Conservation (phyloP, 2,797 vertebrate species). For the Sciaenops ocellatus region DNA sequence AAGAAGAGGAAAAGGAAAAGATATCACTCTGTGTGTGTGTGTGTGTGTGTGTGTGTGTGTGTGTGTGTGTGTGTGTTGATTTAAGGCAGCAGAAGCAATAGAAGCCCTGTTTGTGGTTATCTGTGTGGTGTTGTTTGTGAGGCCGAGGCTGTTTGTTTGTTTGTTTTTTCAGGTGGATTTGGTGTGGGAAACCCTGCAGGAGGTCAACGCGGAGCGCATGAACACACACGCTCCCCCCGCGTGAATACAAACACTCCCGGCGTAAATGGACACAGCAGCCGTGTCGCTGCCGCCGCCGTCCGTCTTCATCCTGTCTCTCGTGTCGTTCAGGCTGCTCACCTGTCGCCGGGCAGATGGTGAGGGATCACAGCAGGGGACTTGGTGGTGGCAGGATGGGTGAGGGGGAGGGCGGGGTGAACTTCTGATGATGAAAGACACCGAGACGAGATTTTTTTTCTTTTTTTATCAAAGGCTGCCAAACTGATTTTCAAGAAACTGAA, state of each 20-base stretch:
- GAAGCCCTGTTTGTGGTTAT: slow-evolving; percentile 39
- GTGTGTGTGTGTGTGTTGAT: slow-evolving; percentile 47
- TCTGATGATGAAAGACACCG: slow-evolving; percentile 20
- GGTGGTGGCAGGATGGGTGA: background rate
- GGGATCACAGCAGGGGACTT: slow-evolving; percentile 34
- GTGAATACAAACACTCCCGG: slow-evolving; percentile 37
- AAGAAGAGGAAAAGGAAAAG: background rate
- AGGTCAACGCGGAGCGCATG: slow-evolving; percentile 1
- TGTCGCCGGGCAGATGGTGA: slow-evolving; percentile 42
- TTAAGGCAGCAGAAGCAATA: slow-evolving; percentile 41
- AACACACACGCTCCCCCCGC: slow-evolving; percentile 34
- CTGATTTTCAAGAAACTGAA: background rate
- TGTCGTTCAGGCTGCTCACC: slow-evolving; percentile 36
- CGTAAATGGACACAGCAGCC: slow-evolving; percentile 3
- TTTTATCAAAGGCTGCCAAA: background rate
- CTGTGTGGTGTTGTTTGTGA: slow-evolving; percentile 58
- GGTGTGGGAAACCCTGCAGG: slow-evolving; percentile 52
- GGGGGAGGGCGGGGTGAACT: background rate
- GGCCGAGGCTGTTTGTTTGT: slow-evolving; percentile 54
- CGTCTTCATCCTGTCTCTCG: slow-evolving; percentile 21
- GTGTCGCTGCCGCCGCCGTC: slow-evolving; percentile 24
- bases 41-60: slow-evolving; percentile 37
- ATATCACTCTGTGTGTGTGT: background rate
- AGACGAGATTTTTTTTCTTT: background rate
- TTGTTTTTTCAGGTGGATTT: slow-evolving; percentile 68